Evolutionary conservation across 2,113 vertebrate genomes (phyloP).

Genomic region (Puffinus mauretanicus): DNA sequence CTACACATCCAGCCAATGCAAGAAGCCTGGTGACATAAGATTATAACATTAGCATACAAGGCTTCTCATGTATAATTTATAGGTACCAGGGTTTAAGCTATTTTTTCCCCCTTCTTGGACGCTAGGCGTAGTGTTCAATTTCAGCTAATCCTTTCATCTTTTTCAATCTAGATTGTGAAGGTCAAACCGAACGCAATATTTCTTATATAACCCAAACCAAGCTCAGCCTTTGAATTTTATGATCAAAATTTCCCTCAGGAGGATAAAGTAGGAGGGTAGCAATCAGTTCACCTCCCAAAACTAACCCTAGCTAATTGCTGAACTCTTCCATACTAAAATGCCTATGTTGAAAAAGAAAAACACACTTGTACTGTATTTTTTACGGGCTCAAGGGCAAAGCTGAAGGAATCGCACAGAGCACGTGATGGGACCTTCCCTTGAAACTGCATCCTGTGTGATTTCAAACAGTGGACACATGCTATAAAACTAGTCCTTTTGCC

Average conservation of each 20-base stretch:
- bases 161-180: conserved; percentile 24
- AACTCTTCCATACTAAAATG: neutral
- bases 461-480: neutral
- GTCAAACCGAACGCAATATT: neutral
- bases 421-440: neutral
- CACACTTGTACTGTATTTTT: neutral
- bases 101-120: neutral
- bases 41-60: conserved; percentile 41
- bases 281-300: neutral
- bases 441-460: neutral
- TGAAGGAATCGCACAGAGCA: neutral
- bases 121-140: conserved; percentile 25
- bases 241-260: neutral
- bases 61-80: conserved; percentile 67
- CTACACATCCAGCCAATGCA: conserved; percentile 2
- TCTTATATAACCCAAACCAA: neutral
- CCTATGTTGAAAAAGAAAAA: neutral
- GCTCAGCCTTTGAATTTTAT: neutral
- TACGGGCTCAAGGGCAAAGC: neutral
- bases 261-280: neutral
- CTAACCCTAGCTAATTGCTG: neutral
- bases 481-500: neutral
- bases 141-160: conserved; percentile 68
- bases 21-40: conserved; percentile 35
- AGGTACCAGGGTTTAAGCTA: conserved; percentile 17